A percentile compares a stretch with the other conserved stretches of the same genome.
Evolutionary conservation across 2,888 invertebrate species (phyloP).

Genomic region (Lathronympha strigana): DNA sequence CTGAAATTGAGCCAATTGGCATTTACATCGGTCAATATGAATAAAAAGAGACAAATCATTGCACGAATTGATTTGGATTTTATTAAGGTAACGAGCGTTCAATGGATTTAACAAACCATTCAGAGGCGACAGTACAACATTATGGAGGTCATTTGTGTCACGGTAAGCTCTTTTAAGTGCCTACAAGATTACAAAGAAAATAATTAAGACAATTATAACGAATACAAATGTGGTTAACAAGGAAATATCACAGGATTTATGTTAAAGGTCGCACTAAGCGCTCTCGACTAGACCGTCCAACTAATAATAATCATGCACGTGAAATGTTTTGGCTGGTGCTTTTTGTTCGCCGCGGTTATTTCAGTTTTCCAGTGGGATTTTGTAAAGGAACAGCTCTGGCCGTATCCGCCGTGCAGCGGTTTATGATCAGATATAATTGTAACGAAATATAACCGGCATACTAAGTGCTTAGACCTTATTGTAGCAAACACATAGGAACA

Average conservation of each 20-base stretch:
- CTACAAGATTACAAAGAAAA: conserved; percentile 46
- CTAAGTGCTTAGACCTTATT: conserved; percentile 51
- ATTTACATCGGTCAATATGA: conserved; percentile 49
- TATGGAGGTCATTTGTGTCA: conserved; percentile 56
- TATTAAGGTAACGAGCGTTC: conserved; percentile 49
- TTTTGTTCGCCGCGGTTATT: conserved; percentile 84
- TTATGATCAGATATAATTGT: conserved; percentile 43
- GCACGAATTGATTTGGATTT: conserved; percentile 46
- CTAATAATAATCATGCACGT: conserved; percentile 83
- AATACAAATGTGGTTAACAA: conserved; percentile 52
- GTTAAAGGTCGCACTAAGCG: conserved; percentile 75
- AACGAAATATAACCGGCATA: conserved; percentile 38
- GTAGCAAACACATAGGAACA: conserved; percentile 53
- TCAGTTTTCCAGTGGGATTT: conserved; percentile 84
- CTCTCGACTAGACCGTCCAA: conserved; percentile 83
- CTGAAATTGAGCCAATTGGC: conserved; percentile 64
- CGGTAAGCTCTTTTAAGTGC: conserved; percentile 55
- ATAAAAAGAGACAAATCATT: conserved; percentile 35
- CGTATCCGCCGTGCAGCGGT: conserved; percentile 72
- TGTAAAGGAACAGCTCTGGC: conserved; percentile 79
- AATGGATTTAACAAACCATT: conserved; percentile 53
- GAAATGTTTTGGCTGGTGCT: conserved; percentile 84
- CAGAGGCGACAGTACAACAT: conserved; percentile 55
- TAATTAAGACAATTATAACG: conserved; percentile 50
- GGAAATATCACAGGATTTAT: conserved; percentile 64